Conservation (phyloP, 2,113 vertebrate species). For the Calcarius ornatus region DNA sequence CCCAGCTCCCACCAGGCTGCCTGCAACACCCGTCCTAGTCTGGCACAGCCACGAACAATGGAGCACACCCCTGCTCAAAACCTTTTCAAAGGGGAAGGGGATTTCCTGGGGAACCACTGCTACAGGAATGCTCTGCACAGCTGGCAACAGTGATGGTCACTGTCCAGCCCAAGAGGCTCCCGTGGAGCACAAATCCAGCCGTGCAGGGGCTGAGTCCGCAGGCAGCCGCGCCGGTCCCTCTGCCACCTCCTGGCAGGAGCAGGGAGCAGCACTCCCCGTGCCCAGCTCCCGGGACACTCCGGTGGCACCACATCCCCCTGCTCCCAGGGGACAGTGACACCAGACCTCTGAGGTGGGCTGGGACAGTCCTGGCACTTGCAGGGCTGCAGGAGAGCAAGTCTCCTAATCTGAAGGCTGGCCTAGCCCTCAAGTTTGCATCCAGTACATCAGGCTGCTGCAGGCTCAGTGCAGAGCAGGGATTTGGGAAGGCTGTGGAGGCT, state of each 20-base stretch:
- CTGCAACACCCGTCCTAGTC: background rate
- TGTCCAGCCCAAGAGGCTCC: background rate
- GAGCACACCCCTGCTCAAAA: background rate
- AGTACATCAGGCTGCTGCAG: rapidly evolving
- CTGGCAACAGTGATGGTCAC: background rate
- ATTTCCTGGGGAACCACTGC: background rate
- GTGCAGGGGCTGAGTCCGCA: rapidly evolving
- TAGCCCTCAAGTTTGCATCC: background rate
- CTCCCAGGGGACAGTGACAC: background rate
- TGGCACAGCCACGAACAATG: background rate
- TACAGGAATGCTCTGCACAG: background rate
- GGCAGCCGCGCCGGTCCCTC: background rate
- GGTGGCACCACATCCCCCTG: background rate
- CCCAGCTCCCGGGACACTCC: background rate
- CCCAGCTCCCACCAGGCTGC: background rate
- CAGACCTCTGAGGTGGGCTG: background rate
- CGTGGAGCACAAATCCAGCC: rapidly evolving
- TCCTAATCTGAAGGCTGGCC: background rate
- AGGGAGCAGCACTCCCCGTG: background rate
- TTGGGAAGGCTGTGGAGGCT: background rate
- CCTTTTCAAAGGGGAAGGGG: rapidly evolving
- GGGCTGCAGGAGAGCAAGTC: background rate
- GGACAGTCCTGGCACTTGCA: background rate
- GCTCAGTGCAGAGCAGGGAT: background rate
- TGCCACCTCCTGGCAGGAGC: conserved; percentile 23